Evolutionary conservation across 2,797 vertebrate genomes (phyloP), one percentile per base, ranked within the genome.

Genomic region (Ctenosaura bakeri): DNA sequence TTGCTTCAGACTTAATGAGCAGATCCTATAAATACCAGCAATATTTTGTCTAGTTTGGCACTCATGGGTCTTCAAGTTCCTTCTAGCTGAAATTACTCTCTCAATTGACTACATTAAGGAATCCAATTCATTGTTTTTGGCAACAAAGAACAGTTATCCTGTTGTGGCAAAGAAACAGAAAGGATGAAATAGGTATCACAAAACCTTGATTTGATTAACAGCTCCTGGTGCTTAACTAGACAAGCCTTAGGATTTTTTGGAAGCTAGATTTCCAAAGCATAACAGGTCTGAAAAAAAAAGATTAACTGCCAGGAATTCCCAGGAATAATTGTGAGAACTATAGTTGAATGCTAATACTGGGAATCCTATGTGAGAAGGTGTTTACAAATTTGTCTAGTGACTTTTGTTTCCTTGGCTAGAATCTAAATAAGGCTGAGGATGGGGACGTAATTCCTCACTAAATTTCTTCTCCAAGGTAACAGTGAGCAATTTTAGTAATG

Each of bases 41-140:
- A 88, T 1, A 83, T 96, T 97, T 95, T 95, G 64, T 95, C 92
- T 94, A 76, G n/a, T 22, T 95, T 97, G 87, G 77, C 86, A 92
- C 91, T 86, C 62, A 74, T 14, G 52, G n/a, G n/a, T 88, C 89
- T 92, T 95, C 73, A 90, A 79, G 66, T 95, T 96, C 82, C 94
- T 89, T 79, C 90, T 85, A 52, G 88, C 42, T 71, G 84, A 88
- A 20, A 85, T 62, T 62, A 88, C 90, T 91, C 91, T 92, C 91
- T 94, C 3, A 73, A 86, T 92, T 77, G 76, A 86, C 74, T 20
- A 0, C 79, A 1, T 87, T 83, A 86, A 66, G 79, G 20, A 85
- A 73, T 87, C 85, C 89, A 91, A 93, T 76, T 6, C 77, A 38
- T 5, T 71, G 35, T 32, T 73, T 71, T 83, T 83, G 71, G 80